Percentiles rank a stretch among this genome's conserved stretches.
phyloP scores from a whole-genome alignment of 2,888 invertebrate species.

The Sipha maydis region DNA sequence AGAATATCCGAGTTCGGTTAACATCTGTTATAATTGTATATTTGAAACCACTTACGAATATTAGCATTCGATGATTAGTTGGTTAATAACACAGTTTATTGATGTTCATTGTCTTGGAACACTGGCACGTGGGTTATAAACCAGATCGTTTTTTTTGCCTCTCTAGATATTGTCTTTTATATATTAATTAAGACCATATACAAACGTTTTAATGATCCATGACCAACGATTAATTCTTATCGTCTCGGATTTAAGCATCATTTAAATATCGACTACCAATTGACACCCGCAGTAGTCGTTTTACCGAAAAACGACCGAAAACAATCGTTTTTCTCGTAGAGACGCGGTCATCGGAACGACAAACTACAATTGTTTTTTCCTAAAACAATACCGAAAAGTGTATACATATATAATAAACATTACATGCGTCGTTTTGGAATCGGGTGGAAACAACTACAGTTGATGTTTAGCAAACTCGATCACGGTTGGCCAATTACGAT shows the following conservation, averaged over 20 bases:
- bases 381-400: not conserved
- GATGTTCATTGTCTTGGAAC: slow-evolving; percentile 51
- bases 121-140: slow-evolving; percentile 8
- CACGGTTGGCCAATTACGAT: slow-evolving; percentile 54
- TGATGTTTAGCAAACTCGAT: slow-evolving; percentile 52
- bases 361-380: not conserved
- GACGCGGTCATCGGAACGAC: not conserved
- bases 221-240: slow-evolving; percentile 48
- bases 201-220: slow-evolving; percentile 43
- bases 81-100: not conserved
- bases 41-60: not conserved
- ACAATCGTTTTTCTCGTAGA: not conserved
- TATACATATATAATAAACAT: not conserved
- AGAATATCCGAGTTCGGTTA: not conserved
- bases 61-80: not conserved
- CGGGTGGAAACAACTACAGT: slow-evolving; percentile 13
- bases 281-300: not conserved
- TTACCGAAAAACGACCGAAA: not conserved
- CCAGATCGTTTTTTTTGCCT: slow-evolving; percentile 21
- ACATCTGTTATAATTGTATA: not conserved
- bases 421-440: not conserved
- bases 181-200: slow-evolving; percentile 36
- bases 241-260: slow-evolving; percentile 2
- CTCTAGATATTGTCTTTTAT: not conserved
- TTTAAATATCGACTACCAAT: not conserved